Percentiles rank a stretch among this genome's conserved stretches.
phyloP scores from a whole-genome alignment of 2,888 invertebrate genomes.

The Drosophila prostipennis region DNA sequence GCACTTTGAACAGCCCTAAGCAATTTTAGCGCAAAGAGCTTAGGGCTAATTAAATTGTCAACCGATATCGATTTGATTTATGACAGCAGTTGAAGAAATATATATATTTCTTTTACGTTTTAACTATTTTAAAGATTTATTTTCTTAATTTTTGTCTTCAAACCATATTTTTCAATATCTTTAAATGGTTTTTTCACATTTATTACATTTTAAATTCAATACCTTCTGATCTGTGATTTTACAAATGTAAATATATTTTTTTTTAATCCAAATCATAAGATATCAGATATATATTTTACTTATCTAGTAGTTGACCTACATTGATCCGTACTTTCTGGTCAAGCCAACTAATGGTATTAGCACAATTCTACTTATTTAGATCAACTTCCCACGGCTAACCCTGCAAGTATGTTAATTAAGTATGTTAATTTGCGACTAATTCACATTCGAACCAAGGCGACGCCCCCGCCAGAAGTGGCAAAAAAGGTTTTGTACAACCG shows the following conservation, averaged over 20 bases:
- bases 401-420: conserved; percentile 67
- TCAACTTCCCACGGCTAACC: conserved; percentile 39
- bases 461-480: conserved; percentile 14
- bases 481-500: conserved; percentile 23
- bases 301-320: conserved; percentile 19
- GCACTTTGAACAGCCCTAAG: conserved; percentile 40
- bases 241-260: no score
- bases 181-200: no score
- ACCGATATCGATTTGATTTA: conserved; percentile 59
- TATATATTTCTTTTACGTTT: no score
- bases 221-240: no score
- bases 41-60: conserved; percentile 72
- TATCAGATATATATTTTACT: neutral
- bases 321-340: conserved; percentile 38
- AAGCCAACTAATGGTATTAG: conserved; percentile 36
- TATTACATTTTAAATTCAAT: no score
- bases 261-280: no score
- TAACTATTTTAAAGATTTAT: no score
- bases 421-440: conserved; percentile 76
- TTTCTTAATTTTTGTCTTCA: no score
- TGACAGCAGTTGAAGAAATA: conserved; percentile 13
- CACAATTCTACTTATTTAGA: conserved; percentile 25
- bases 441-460: conserved; percentile 50
- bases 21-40: conserved; percentile 52
- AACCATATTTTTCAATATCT: no score